Conservation (phyloP, 2,888 invertebrate genomes). For the Sarcophaga subvicina region DNA sequence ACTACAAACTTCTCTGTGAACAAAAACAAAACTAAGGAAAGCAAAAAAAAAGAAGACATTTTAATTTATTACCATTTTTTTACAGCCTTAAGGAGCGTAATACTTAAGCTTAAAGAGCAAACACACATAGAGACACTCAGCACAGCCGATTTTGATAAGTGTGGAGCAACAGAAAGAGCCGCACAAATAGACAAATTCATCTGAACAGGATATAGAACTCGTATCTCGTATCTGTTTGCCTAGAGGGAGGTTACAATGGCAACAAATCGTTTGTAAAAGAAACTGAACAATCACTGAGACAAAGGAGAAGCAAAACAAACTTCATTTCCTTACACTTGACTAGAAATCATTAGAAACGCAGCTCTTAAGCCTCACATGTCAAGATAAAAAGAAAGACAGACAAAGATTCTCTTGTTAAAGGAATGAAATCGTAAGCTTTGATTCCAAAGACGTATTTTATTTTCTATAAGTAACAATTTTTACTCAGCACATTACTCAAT, state of each 20-base stretch:
- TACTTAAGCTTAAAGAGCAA: background rate
- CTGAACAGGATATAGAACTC: background rate
- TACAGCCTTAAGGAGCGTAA: conserved; percentile 58
- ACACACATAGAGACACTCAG: background rate
- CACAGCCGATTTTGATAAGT: background rate
- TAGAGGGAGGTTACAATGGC: background rate
- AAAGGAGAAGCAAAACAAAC: conserved; percentile 5
- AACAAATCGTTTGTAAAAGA: background rate
- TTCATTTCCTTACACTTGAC: conserved; percentile 30
- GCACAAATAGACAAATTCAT: background rate
- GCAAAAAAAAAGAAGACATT: background rate
- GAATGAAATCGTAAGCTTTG: background rate
- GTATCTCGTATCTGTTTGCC: conserved; percentile 1
- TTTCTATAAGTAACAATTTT: too few relatives aligned
- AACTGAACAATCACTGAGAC: background rate
- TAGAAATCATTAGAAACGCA: conserved; percentile 36
- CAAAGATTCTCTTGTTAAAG: background rate
- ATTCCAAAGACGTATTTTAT: too few relatives aligned
- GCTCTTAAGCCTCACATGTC: conserved; percentile 3
- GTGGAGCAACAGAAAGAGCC: background rate
- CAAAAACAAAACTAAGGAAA: background rate
- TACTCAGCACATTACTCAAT: too few relatives aligned
- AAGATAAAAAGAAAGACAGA: background rate
- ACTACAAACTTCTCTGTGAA: too few relatives aligned
- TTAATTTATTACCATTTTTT: conserved; percentile 64